These are phyloP conservation scores for Drosophila arizonae DNA, from an alignment of 1,140 invertebrate species.

Conservation along the genomic window DNA sequence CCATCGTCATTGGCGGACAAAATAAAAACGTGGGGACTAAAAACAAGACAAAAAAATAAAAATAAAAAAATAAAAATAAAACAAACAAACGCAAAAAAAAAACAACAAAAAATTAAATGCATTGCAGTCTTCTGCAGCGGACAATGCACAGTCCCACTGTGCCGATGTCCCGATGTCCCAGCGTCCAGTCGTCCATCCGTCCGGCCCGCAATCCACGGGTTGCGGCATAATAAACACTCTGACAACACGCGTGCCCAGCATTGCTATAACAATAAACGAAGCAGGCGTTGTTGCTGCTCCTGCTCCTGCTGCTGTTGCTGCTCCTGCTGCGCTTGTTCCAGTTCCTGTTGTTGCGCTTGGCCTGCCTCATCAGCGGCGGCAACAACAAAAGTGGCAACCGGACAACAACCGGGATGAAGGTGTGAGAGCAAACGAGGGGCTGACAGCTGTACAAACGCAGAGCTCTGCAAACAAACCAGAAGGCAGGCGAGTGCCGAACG, in stretches of 20 bases:
- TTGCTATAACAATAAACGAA: constrained; percentile 49
- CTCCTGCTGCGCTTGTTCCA: constrained; percentile 1
- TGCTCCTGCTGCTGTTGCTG: constrained; percentile 26
- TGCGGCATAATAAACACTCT: constrained; percentile 69
- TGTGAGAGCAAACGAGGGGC: constrained; percentile 48
- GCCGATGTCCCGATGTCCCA: neutral
- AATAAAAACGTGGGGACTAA: neutral
- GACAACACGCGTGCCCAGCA: constrained; percentile 64
- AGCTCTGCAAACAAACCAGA: constrained; percentile 53
- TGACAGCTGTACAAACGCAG: constrained; percentile 75
- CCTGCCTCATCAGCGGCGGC: constrained; percentile 14
- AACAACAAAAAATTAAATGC: constrained; percentile 21
- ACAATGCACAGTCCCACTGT: constrained; percentile 34
- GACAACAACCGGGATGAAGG: constrained; percentile 7
- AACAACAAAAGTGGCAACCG: constrained; percentile 23
- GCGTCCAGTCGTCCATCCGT: constrained; percentile 12
- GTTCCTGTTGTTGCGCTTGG: constrained; percentile 20
- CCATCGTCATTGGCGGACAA: constrained; percentile 24
- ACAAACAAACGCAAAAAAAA: neutral
- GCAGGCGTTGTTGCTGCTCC: constrained; percentile 33
- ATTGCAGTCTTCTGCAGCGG: constrained; percentile 25
- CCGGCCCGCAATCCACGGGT: constrained; percentile 39
- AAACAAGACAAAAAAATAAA: constrained; percentile 17
- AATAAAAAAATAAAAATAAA: constrained; percentile 18
- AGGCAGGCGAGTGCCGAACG: neutral